Conservation (phyloP, 2,113 vertebrate species). For the Crotalus horridus region DNA sequence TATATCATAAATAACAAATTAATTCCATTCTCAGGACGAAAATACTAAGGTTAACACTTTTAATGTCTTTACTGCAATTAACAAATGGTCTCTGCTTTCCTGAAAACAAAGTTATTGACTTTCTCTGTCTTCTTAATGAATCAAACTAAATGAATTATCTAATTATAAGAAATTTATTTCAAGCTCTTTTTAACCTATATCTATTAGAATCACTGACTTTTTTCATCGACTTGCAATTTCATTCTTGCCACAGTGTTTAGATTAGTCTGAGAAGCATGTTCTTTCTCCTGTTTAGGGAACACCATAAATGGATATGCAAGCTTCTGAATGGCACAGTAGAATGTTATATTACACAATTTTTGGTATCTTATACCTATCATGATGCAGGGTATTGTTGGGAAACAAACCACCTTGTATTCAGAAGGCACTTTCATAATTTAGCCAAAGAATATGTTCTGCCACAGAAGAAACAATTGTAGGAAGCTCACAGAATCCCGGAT, state of each 20-base stretch:
- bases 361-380: neutral
- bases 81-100: neutral
- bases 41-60: neutral
- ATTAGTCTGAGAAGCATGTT: neutral
- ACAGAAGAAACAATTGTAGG: neutral
- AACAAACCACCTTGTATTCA: neutral
- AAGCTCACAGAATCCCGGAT: neutral
- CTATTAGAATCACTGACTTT: neutral
- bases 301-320: neutral
- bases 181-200: neutral
- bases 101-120: neutral
- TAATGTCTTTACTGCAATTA: neutral
- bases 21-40: neutral
- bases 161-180: constrained; percentile 13
- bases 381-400: neutral
- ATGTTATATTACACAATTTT: neutral
- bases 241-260: constrained; percentile 15
- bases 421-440: neutral
- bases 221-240: constrained; percentile 18
- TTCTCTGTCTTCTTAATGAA: neutral
- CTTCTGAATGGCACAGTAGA: neutral
- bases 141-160: neutral
- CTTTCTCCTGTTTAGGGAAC: neutral
- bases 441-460: neutral
- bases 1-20: neutral